These are phyloP conservation scores for Aptenodytes forsteri DNA, from an alignment of 2,113 vertebrate species.

Conservation along the genomic window DNA sequence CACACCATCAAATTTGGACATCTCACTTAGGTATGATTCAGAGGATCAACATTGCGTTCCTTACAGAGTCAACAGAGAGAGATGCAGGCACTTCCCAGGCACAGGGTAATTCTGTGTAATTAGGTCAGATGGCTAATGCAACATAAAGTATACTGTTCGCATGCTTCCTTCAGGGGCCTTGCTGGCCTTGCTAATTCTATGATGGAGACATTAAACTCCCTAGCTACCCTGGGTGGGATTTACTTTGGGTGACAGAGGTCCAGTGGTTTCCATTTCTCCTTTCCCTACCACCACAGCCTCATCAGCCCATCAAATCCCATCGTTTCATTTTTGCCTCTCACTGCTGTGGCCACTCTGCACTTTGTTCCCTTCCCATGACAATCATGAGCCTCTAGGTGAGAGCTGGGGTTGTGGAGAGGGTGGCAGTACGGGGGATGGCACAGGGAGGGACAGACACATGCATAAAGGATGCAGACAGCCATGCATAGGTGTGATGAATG, in stretches of 20 bases:
- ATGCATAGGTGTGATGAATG: not conserved
- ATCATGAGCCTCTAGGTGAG: not conserved
- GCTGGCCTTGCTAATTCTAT: not conserved
- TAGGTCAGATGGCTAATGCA: not conserved
- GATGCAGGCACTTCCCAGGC: not conserved
- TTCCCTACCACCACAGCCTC: not conserved
- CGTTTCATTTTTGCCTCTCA: not conserved
- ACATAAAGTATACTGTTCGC: not conserved
- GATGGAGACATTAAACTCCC: not conserved
- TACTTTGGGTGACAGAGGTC: not conserved
- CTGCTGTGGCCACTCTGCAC: too few relatives aligned
- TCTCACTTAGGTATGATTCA: slow-evolving; percentile 42
- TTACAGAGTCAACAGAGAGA: not conserved
- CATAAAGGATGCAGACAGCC: not conserved
- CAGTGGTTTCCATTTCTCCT: not conserved
- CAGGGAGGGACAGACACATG: not conserved
- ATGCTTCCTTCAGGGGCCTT: not conserved
- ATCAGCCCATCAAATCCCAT: not conserved
- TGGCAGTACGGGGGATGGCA: not conserved
- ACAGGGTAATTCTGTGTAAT: not conserved
- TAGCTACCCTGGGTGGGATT: not conserved
- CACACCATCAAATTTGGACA: slow-evolving; percentile 17
- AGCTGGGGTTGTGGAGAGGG: not conserved
- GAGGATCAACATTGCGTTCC: not conserved
- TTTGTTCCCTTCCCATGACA: not conserved